Base-by-base conservation (phyloP, 2,113 vertebrate genomes). In the Phrynocephalus versicolor region DNA sequence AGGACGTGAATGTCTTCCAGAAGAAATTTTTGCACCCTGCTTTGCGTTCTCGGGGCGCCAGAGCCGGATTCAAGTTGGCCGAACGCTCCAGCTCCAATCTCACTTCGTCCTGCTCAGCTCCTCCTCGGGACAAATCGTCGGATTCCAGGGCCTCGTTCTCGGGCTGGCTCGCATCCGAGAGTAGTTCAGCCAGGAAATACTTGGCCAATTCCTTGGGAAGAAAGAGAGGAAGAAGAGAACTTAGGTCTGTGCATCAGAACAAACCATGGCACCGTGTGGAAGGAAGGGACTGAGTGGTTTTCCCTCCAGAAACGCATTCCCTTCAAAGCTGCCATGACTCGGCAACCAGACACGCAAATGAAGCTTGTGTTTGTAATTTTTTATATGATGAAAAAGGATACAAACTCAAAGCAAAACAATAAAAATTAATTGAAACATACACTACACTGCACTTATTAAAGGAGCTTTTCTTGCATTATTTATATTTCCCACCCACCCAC, bases 21-120 rank as follows among this genome's bases (percentile, higher is more conserved):
- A 99, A 99, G 98, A 99, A 99, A 94, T 99, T 99, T 96, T 99
- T 99, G 97, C 99, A 99, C 76, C 98, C 99, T 0, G 99, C 99
- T 95, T 99, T 99, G 90, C 98, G 98, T 95, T 99, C 99, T 57
- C 98, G 96, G 39, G 98, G 98, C 2, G 97, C 96, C 90, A 99
- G 95, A 73, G 97, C 96, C 0, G 98, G 97, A 83, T 97, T 97
- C 33, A 95, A 94, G 88, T 96, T 97, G 67, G 97, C 96, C 8
- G 98, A 97, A 57, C 98, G 96, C 90, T 99, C 98, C 91, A 99
- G 95, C 77, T 99, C 98, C 88, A 97, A 76, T 70, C 96, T 96
- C 91, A 97, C 95, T 58, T 98, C 98, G 1, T 98, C 97, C 41
- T 97, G 97, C 87, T 98, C 97, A 3, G 94, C 94, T 57, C 60